These are phyloP conservation scores for Onychomys leucogaster DNA, from an alignment of 2,797 vertebrate genomes.

Conservation along the genomic window DNA sequence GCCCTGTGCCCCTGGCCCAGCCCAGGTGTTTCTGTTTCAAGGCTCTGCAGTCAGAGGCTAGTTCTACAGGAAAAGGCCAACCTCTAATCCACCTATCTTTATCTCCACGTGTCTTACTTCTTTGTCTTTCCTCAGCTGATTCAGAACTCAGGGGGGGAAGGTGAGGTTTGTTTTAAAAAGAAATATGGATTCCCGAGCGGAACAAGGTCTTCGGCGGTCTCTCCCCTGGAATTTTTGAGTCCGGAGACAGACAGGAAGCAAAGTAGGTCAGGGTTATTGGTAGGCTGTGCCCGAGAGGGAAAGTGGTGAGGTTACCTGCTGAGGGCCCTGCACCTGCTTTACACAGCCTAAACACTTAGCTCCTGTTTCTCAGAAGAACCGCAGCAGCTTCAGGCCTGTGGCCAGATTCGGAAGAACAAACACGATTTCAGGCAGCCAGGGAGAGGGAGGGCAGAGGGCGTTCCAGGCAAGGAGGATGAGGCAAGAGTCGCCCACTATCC, in stretches of 20 bases:
- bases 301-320: background rate
- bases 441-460: background rate
- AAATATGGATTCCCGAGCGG: background rate
- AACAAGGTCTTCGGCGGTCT: background rate
- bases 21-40: background rate
- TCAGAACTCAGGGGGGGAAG: background rate
- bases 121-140: background rate
- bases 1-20: background rate
- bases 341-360: background rate
- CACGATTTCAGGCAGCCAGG: background rate
- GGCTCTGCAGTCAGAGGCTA: background rate
- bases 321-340: background rate
- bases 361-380: conserved; percentile 8
- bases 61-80: background rate
- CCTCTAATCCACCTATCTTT: background rate
- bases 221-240: background rate
- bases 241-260: background rate
- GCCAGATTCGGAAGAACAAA: conserved; percentile 25
- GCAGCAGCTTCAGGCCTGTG: background rate
- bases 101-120: background rate
- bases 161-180: background rate
- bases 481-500: background rate
- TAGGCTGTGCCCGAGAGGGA: background rate
- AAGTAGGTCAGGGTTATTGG: background rate
- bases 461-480: background rate